Evolutionary conservation across 2,797 vertebrate genomes (phyloP).

Genomic region (Betta splendens): DNA sequence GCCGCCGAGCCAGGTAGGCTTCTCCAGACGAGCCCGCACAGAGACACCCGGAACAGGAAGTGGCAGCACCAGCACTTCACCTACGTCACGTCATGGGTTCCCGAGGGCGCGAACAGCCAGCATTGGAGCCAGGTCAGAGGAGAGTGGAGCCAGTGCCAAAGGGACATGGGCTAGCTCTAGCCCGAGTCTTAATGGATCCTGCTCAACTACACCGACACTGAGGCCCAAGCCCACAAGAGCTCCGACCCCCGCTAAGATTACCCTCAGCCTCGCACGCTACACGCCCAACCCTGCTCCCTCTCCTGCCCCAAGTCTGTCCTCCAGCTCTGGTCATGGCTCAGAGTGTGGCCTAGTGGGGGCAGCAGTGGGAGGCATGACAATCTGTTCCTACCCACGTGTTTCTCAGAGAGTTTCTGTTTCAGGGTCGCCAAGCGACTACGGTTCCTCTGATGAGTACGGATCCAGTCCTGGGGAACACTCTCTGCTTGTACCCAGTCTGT

Average conservation of each 20-base stretch:
- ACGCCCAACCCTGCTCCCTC: conserved; percentile 82
- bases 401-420: conserved; percentile 84
- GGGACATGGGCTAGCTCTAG: conserved; percentile 83
- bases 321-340: conserved; percentile 84
- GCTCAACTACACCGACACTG: conserved; percentile 81
- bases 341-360: conserved; percentile 83
- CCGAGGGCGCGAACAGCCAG: conserved; percentile 82
- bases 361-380: conserved; percentile 78
- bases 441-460: conserved; percentile 87
- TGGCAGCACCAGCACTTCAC: conserved; percentile 84
- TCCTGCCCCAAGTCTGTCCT: conserved; percentile 83
- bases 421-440: conserved; percentile 84
- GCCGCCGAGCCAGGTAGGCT: conserved; percentile 84
- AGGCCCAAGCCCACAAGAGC: conserved; percentile 83
- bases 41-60: conserved; percentile 82
- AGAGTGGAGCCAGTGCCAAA: conserved; percentile 75
- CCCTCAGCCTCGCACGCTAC: conserved; percentile 83
- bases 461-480: conserved; percentile 86
- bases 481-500: conserved; percentile 74
- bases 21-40: conserved; percentile 80
- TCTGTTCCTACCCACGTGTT: conserved; percentile 82
- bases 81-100: conserved; percentile 80
- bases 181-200: conserved; percentile 83
- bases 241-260: conserved; percentile 85
- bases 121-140: conserved; percentile 81